Conservation (phyloP, 2,797 vertebrate species). For the Carapus acus region DNA sequence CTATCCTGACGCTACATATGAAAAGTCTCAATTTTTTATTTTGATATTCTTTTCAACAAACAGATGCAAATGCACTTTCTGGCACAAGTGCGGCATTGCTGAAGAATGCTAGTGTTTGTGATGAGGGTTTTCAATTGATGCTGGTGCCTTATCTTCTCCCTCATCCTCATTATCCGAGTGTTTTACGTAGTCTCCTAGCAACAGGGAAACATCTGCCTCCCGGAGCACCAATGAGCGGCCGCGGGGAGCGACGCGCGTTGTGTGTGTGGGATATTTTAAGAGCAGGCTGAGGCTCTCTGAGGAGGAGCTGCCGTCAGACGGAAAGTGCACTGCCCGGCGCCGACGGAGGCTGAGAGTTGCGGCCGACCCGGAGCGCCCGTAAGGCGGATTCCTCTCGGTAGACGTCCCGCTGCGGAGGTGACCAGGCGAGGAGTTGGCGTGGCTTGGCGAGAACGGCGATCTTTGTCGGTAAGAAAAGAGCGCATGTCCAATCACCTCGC, state of each 20-base stretch:
- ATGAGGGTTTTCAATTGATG: background rate
- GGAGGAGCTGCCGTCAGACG: conserved; percentile 16
- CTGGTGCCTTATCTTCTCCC: background rate
- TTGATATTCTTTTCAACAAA: no score
- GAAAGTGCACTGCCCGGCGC: conserved; percentile 7
- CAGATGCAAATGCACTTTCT: no score
- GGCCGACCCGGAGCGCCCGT: conserved; percentile 27
- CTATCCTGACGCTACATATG: no score
- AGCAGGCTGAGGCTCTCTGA: conserved; percentile 39
- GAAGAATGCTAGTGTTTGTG: background rate
- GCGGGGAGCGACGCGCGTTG: conserved; percentile 30
- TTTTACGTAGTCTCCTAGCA: conserved; percentile 88
- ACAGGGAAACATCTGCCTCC: conserved; percentile 86
- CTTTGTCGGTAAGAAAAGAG: conserved; percentile 29
- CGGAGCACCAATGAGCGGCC: conserved; percentile 80
- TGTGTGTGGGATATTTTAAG: conserved; percentile 63
- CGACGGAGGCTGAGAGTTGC: conserved; percentile 5
- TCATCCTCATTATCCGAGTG: conserved; percentile 35
- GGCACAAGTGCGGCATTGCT: no score
- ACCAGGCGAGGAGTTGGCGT: background rate
- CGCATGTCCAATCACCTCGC: no score
- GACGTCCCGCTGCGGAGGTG: conserved; percentile 14
- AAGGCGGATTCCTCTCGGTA: conserved; percentile 24
- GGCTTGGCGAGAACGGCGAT: background rate
- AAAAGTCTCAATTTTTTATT: no score